These are phyloP conservation scores for Nephrocerus scutellatus DNA, from an alignment of 2,888 invertebrate genomes.

Conservation along the genomic window DNA sequence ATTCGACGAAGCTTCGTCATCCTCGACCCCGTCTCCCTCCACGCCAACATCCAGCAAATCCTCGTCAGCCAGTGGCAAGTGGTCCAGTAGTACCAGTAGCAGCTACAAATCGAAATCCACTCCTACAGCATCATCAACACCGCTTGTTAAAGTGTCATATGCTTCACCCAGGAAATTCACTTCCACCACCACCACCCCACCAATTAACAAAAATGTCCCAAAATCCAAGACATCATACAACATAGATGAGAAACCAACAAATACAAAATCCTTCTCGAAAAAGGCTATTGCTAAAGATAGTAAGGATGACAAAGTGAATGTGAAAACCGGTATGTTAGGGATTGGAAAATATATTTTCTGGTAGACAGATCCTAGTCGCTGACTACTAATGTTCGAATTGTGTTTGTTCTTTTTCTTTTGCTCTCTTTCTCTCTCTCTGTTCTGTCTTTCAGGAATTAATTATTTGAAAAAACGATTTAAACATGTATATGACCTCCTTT, in stretches of 20 bases:
- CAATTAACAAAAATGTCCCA: conserved; percentile 20
- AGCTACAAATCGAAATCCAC: conserved; percentile 13
- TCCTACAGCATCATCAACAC: too few relatives aligned
- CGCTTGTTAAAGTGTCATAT: conserved; percentile 43
- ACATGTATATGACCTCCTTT: conserved; percentile 48
- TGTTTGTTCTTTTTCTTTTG: conserved; percentile 39
- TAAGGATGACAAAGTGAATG: conserved; percentile 47
- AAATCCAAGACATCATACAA: conserved; percentile 23
- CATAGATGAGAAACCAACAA: conserved; percentile 23
- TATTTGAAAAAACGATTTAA: conserved; percentile 49
- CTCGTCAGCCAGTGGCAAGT: conserved; percentile 16
- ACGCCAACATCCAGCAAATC: conserved; percentile 22
- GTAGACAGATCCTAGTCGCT: conserved; percentile 52
- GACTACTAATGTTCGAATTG: conserved; percentile 10
- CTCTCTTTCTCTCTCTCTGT: conserved; percentile 39
- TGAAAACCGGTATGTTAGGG: conserved; percentile 72
- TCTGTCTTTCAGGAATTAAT: conserved; percentile 47
- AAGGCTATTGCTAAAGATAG: conserved; percentile 48
- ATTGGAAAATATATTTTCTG: conserved; percentile 77
- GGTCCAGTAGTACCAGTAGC: conserved; percentile 22
- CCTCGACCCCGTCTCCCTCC: too few relatives aligned
- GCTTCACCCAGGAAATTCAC: conserved; percentile 33
- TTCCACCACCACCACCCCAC: conserved; percentile 12
- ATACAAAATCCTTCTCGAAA: conserved; percentile 28
- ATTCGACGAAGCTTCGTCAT: conserved; percentile 25